These are phyloP conservation scores for Antrozous pallidus DNA, from an alignment of 2,797 vertebrate species.

Conservation along the genomic window DNA sequence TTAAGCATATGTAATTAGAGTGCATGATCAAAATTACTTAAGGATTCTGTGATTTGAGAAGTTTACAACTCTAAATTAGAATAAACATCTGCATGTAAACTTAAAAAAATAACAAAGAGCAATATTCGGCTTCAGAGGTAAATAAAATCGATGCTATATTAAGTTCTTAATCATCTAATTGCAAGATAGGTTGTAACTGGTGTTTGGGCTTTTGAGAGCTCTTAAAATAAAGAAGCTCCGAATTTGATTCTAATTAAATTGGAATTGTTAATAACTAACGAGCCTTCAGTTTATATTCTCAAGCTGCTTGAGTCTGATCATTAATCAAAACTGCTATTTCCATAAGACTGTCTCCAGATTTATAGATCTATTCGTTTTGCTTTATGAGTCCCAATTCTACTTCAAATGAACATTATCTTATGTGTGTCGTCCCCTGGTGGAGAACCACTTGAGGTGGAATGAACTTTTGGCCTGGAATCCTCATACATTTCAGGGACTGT, in stretches of 20 bases:
- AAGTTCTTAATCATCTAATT: constrained; percentile 51
- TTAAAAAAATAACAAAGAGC: neutral
- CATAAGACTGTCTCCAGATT: neutral
- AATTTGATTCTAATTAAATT: constrained; percentile 63
- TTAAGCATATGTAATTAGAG: neutral
- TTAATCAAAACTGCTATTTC: neutral
- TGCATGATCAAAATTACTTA: neutral
- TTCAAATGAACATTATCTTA: neutral
- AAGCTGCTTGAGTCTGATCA: constrained; percentile 3
- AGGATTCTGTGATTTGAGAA: neutral
- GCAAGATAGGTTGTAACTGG: constrained; percentile 41
- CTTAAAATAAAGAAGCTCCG: constrained; percentile 58
- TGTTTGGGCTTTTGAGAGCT: constrained; percentile 49
- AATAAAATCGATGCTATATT: neutral
- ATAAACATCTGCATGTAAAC: neutral
- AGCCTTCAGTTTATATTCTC: constrained; percentile 42
- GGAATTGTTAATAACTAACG: constrained; percentile 58
- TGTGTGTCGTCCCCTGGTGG: neutral
- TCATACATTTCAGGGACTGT: neutral
- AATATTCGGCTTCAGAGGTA: neutral
- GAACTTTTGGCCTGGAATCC: neutral
- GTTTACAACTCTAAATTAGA: neutral
- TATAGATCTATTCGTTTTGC: neutral
- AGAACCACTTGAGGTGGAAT: neutral
- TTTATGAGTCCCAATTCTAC: neutral